Evolutionary conservation across 2,888 invertebrate species (phyloP).

Genomic region (Incurvaria masculella): DNA sequence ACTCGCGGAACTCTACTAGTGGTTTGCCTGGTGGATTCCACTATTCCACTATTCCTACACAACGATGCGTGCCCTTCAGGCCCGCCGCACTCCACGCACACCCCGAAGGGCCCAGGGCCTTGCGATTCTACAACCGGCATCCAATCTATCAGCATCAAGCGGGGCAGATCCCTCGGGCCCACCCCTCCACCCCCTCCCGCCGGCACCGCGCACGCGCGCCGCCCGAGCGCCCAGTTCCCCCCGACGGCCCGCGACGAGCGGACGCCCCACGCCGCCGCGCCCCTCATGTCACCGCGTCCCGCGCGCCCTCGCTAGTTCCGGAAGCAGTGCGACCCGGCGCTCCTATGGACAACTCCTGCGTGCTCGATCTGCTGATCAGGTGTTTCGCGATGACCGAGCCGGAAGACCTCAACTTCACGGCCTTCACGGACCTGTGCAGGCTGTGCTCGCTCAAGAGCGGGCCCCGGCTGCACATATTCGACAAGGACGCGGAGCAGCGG

Average conservation of each 20-base stretch:
- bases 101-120: too few species aligned
- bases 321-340: background rate
- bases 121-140: too few species aligned
- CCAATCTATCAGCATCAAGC: too few species aligned
- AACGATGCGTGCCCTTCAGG: background rate
- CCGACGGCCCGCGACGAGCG: slow-evolving; percentile 53
- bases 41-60: too few species aligned
- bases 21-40: too few species aligned
- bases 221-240: slow-evolving; percentile 52
- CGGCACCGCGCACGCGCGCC: too few species aligned
- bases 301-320: background rate
- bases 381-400: slow-evolving; percentile 62
- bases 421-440: slow-evolving; percentile 67
- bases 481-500: slow-evolving; percentile 68
- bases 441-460: slow-evolving; percentile 68
- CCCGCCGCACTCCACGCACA: background rate
- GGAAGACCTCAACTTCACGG: slow-evolving; percentile 65
- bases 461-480: slow-evolving; percentile 67
- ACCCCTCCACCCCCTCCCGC: too few species aligned
- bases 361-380: slow-evolving; percentile 58
- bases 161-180: too few species aligned
- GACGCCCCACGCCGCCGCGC: slow-evolving; percentile 12
- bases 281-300: background rate
- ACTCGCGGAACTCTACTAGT: too few species aligned
- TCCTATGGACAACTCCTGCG: slow-evolving; percentile 57